Conservation (phyloP, 2,888 invertebrate genomes). For the Protophormia terraenovae region DNA sequence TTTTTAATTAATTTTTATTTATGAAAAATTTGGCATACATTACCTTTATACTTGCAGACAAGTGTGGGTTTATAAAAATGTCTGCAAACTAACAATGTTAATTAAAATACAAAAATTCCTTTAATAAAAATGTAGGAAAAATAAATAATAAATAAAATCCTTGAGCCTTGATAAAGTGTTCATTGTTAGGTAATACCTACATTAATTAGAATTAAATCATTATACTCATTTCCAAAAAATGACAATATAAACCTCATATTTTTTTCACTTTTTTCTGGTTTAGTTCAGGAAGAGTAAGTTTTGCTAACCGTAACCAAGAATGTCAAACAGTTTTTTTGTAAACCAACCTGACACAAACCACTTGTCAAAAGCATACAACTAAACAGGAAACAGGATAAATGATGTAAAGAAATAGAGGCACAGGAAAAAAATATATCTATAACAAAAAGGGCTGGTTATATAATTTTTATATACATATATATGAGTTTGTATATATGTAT, state of each 20-base stretch:
- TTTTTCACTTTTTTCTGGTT: neutral
- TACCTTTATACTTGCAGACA: no score
- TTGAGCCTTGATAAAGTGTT: neutral
- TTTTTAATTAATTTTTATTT: no score
- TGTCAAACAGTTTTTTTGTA: neutral
- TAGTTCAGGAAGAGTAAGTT: neutral
- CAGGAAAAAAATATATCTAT: neutral
- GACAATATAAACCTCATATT: neutral
- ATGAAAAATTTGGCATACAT: no score
- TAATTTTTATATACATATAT: neutral
- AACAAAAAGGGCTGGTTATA: neutral
- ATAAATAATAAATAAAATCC: neutral
- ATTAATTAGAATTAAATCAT: neutral
- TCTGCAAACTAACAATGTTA: neutral
- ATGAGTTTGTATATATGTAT: neutral
- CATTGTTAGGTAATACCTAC: neutral
- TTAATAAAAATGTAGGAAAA: neutral
- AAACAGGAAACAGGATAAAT: neutral
- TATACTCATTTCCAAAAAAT: neutral
- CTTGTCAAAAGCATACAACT: conserved; percentile 13
- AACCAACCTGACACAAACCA: neutral
- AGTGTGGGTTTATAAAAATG: no score
- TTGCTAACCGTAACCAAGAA: conserved; percentile 14
- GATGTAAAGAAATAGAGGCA: neutral
- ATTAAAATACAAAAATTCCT: neutral